phyloP scores from a whole-genome alignment of 2,888 invertebrate genomes.

The Spilosoma lubricipeda region DNA sequence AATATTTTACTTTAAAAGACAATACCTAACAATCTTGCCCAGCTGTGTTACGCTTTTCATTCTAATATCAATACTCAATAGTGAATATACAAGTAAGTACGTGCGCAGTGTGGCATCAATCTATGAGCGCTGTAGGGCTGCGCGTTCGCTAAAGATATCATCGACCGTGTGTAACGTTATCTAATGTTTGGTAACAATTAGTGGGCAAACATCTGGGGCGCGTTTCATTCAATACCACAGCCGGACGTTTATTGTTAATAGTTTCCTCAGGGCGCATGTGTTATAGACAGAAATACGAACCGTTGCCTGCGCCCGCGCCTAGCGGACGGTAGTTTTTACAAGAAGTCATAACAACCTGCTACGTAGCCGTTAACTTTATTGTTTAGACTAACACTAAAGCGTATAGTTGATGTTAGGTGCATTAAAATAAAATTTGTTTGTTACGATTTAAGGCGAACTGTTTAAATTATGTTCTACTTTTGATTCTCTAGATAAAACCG shows the following conservation, averaged over 20 bases:
- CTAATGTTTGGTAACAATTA: slow-evolving; percentile 20
- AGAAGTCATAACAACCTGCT: slow-evolving; percentile 23
- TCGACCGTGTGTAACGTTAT: neutral
- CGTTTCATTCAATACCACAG: slow-evolving; percentile 15
- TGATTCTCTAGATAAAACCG: neutral
- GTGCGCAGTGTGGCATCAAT: neutral
- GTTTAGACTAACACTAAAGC: slow-evolving; percentile 19
- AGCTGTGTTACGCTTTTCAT: neutral
- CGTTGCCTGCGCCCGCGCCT: slow-evolving; percentile 2
- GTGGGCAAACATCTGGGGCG: slow-evolving; percentile 25
- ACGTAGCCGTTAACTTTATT: slow-evolving; percentile 15
- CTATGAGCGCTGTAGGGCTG: neutral
- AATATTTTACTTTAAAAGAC: neutral
- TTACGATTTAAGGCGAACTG: neutral
- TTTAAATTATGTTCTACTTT: neutral
- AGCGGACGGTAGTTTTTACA: neutral
- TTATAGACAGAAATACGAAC: slow-evolving; percentile 22
- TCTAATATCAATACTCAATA: neutral
- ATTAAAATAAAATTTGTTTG: neutral
- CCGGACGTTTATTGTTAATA: slow-evolving; percentile 26
- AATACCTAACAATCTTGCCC: neutral
- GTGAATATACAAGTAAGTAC: neutral
- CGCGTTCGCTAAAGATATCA: slow-evolving; percentile 6
- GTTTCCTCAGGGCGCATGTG: slow-evolving; percentile 29
- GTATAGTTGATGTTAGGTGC: slow-evolving; percentile 5